Evolutionary conservation across 2,797 vertebrate species (phyloP).

Genomic region (Macropodus opercularis): DNA sequence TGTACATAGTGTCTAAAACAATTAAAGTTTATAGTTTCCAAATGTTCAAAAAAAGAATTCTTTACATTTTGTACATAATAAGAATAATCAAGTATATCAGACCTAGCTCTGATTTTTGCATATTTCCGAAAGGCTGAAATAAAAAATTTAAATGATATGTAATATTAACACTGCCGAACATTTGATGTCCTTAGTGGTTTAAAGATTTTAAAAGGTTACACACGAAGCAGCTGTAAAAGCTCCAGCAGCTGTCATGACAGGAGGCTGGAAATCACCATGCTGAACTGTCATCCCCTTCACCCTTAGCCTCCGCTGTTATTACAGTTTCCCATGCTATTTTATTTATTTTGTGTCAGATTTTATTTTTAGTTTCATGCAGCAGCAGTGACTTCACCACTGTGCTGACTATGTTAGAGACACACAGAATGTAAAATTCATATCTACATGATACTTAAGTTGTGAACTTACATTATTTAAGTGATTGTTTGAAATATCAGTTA

Average conservation of each 20-base stretch:
- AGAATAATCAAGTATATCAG: no score
- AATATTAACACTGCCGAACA: not conserved
- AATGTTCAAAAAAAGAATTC: no score
- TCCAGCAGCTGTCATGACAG: not conserved
- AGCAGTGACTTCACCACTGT: not conserved
- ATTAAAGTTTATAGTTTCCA: no score
- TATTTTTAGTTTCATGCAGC: not conserved
- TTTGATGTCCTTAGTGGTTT: not conserved
- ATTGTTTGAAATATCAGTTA: no score
- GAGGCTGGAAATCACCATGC: slow-evolving; percentile 6
- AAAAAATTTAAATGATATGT: not conserved
- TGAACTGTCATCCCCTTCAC: slow-evolving; percentile 16
- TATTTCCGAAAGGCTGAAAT: not conserved
- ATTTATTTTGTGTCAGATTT: slow-evolving; percentile 11
- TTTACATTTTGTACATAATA: not conserved
- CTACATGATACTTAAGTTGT: not conserved
- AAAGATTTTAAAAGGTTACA: not conserved
- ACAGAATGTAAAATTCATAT: not conserved
- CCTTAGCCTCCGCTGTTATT: not conserved
- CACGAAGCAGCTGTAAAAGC: not conserved
- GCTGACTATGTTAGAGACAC: not conserved
- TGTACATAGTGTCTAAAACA: no score
- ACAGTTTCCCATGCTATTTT: slow-evolving; percentile 4
- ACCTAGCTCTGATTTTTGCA: not conserved
- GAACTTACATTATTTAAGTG: not conserved